Evolutionary conservation across 1,140 invertebrate genomes (phyloP).

Genomic region (Metopolophium dirhodum): DNA sequence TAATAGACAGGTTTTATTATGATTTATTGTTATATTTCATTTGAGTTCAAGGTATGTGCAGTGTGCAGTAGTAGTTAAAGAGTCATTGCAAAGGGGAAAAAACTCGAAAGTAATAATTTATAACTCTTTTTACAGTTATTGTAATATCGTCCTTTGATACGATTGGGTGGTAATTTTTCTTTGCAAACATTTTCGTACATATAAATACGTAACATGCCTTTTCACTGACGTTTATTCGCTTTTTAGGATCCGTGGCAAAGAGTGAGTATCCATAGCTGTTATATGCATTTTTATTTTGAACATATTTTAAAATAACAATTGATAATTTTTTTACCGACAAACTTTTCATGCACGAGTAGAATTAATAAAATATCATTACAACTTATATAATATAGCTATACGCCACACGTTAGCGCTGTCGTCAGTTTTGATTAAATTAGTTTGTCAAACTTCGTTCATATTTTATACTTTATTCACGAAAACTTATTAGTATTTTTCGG

Average conservation of each 20-base stretch:
- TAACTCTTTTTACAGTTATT: background rate
- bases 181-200: background rate
- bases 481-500: background rate
- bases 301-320: background rate
- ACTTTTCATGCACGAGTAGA: background rate
- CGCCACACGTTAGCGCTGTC: background rate
- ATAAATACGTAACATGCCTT: background rate
- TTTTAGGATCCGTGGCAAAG: background rate
- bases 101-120: slow-evolving; percentile 31
- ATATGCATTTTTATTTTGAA: background rate
- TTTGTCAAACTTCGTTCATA: slow-evolving; percentile 25
- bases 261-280: background rate
- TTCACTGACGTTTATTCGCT: background rate
- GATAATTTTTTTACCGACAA: background rate
- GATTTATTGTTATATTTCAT: background rate
- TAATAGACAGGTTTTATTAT: background rate
- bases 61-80: background rate
- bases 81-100: background rate
- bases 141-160: background rate
- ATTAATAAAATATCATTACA: slow-evolving; percentile 36
- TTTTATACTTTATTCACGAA: background rate
- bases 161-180: slow-evolving; percentile 1
- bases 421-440: slow-evolving; percentile 37
- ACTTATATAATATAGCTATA: background rate
- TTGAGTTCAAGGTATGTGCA: slow-evolving; percentile 13